Conservation (phyloP, 2,113 vertebrate species). For the Ameiurus melas region DNA sequence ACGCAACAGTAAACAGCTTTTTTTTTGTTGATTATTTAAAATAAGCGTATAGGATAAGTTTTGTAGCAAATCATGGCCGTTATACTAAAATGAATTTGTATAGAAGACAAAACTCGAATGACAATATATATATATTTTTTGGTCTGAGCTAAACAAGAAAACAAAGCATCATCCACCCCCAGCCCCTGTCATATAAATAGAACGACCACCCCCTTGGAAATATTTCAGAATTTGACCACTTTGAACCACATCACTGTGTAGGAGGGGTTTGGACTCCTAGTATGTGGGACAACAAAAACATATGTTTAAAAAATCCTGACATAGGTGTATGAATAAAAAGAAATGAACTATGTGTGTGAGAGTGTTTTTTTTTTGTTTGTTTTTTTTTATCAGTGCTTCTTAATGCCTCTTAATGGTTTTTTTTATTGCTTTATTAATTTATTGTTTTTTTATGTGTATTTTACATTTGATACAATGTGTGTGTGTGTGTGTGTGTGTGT, state of each 20-base stretch:
- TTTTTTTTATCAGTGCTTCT: not conserved
- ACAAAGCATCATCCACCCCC: not conserved
- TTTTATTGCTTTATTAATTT: not conserved
- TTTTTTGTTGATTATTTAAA: not conserved
- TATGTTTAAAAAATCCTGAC: not conserved
- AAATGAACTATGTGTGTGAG: not conserved
- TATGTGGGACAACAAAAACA: not conserved
- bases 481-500: constrained; percentile 1
- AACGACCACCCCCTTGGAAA: not conserved
- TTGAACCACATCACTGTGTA: not conserved
- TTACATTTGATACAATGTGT: not conserved
- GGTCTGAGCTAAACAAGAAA: not conserved
- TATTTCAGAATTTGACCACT: not conserved
- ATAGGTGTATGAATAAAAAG: not conserved
- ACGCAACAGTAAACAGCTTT: not conserved
- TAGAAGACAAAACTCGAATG: not conserved
- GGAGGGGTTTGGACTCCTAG: not conserved
- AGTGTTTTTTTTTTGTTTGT: not conserved
- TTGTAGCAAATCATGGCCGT: not conserved
- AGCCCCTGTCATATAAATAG: not conserved
- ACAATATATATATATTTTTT: not conserved
- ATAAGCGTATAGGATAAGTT: not conserved
- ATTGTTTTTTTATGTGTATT: not conserved
- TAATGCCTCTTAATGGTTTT: not conserved
- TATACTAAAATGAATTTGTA: not conserved